Conservation (phyloP, 2,888 invertebrate species). For the Venusia cambrica region DNA sequence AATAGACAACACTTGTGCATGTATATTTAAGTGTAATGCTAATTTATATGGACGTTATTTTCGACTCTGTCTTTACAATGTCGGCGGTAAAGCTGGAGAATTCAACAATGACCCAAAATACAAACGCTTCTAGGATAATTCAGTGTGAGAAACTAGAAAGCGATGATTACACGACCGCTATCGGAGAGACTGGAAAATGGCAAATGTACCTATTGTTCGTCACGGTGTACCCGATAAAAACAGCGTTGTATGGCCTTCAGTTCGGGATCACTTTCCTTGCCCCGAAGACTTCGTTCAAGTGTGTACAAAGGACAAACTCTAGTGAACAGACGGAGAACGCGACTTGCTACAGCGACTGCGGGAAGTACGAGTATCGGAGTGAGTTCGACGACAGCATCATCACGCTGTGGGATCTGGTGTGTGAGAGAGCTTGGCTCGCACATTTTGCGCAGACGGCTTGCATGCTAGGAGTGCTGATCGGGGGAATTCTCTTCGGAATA, state of each 20-base stretch:
- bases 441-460: conserved; percentile 85
- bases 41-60: too few species aligned
- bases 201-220: conserved; percentile 81
- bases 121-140: too few species aligned
- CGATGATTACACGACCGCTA: conserved; percentile 39
- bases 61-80: too few species aligned
- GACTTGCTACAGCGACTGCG: conserved; percentile 74
- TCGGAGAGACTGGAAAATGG: conserved; percentile 81
- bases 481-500: conserved; percentile 85
- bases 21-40: too few species aligned
- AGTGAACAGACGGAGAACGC: conserved; percentile 50
- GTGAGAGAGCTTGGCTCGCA: conserved; percentile 80
- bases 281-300: conserved; percentile 78
- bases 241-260: conserved; percentile 86
- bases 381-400: conserved; percentile 84
- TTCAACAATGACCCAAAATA: too few species aligned
- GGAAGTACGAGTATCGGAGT: conserved; percentile 76
- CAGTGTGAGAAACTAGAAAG: too few species aligned
- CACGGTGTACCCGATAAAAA: conserved; percentile 82
- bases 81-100: too few species aligned
- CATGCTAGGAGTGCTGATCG: conserved; percentile 85
- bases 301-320: conserved; percentile 44
- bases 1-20: too few species aligned
- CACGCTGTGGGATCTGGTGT: conserved; percentile 86
- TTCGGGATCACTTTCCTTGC: conserved; percentile 85